A percentile compares a stretch with the other conserved stretches of the same genome.
Evolutionary conservation across 1,140 invertebrate genomes (phyloP).

Genomic region (Drosophila ironensis): DNA sequence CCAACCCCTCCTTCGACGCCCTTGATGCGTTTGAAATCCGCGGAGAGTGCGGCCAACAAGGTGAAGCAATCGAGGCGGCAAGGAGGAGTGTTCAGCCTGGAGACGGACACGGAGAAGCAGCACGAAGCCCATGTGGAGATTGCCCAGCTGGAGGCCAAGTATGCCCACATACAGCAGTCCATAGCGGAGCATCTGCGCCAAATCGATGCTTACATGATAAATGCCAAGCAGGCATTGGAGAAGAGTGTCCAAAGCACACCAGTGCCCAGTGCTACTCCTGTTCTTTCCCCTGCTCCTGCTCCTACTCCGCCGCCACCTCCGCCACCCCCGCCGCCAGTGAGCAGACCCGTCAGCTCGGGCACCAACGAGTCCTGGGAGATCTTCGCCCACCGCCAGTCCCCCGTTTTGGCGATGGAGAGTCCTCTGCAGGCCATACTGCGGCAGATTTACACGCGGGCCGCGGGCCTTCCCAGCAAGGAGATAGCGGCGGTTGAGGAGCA

Average conservation of each 20-base stretch:
- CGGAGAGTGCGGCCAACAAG: slow-evolving; percentile 5
- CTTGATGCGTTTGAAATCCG: slow-evolving; percentile 31
- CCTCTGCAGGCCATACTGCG: slow-evolving; percentile 67
- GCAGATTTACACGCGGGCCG: slow-evolving; percentile 65
- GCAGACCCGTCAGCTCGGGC: slow-evolving; percentile 7
- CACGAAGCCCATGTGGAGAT: slow-evolving; percentile 66
- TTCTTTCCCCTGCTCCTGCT: too few relatives aligned
- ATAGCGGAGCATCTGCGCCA: slow-evolving; percentile 74
- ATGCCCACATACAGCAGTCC: slow-evolving; percentile 76
- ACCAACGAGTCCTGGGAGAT: slow-evolving; percentile 58
- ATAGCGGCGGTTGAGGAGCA: not conserved
- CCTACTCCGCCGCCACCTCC: not conserved
- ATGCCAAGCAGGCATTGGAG: slow-evolving; percentile 70
- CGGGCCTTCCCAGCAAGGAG: slow-evolving; percentile 38
- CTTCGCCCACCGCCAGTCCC: slow-evolving; percentile 57
- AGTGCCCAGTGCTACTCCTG: slow-evolving; percentile 3
- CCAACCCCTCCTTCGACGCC: slow-evolving; percentile 22
- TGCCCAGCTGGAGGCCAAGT: slow-evolving; percentile 72
- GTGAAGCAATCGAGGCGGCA: slow-evolving; percentile 36
- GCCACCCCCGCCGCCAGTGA: not conserved
- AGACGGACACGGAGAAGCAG: slow-evolving; percentile 25
- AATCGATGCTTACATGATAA: slow-evolving; percentile 78
- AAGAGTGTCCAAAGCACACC: slow-evolving; percentile 48
- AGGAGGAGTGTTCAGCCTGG: slow-evolving; percentile 37
- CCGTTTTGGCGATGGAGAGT: slow-evolving; percentile 61